Evolutionary conservation across 1,140 invertebrate genomes (phyloP).

Genomic region (Lordiphosa clarofinis): DNA sequence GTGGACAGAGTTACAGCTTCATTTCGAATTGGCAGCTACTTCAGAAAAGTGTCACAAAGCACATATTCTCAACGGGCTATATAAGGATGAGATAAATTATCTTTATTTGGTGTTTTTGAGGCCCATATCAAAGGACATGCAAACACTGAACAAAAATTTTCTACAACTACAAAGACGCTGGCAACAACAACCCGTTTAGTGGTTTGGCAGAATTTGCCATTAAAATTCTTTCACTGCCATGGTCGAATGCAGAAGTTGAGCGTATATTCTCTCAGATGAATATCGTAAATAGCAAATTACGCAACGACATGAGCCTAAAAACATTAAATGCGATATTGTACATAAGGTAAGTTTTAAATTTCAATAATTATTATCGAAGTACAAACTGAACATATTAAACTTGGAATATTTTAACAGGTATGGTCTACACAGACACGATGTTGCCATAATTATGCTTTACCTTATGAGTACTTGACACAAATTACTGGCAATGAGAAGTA

Average conservation of each 20-base stretch:
- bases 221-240: constrained; percentile 4
- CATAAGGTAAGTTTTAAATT: constrained; percentile 4
- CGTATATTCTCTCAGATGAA: constrained; percentile 10
- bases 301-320: constrained; percentile 10
- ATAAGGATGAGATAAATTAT: no score
- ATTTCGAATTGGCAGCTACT: no score
- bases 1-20: no score
- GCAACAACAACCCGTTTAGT: neutral
- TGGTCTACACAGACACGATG: constrained; percentile 5
- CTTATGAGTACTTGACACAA: constrained; percentile 2
- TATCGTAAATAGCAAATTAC: constrained; percentile 9
- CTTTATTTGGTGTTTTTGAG: constrained; percentile 15
- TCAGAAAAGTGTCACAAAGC: no score
- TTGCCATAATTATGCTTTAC: constrained; percentile 3
- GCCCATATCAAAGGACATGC: constrained; percentile 12
- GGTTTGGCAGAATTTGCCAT: constrained; percentile 1
- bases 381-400: constrained; percentile 3
- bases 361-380: neutral
- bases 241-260: constrained; percentile 1
- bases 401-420: constrained; percentile 8
- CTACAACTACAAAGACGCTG: neutral
- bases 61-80: no score
- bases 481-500: constrained; percentile 9
- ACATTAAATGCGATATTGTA: constrained; percentile 10
- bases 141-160: constrained; percentile 6